These are phyloP conservation scores for Formica aserva DNA, from an alignment of 2,888 invertebrate genomes.

Conservation along the genomic window DNA sequence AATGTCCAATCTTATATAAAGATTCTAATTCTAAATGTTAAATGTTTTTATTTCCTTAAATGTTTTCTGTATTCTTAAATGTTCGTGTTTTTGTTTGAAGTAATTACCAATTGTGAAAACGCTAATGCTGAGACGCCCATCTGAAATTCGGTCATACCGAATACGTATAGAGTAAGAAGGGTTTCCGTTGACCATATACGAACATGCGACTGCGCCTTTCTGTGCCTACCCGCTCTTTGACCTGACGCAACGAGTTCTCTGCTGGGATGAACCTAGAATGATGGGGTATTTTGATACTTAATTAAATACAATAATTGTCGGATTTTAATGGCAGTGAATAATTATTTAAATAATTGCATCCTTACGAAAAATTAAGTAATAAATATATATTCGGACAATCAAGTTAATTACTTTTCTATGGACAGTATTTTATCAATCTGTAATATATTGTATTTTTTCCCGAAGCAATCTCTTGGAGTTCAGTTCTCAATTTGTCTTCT, in stretches of 20 bases:
- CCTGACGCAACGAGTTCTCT: slow-evolving; percentile 96
- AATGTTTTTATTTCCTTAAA: no score
- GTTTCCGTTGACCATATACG: slow-evolving; percentile 97
- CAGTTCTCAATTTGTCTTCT: background rate
- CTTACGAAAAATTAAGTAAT: background rate
- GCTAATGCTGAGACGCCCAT: slow-evolving; percentile 95
- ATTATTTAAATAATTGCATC: background rate
- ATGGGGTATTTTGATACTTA: background rate
- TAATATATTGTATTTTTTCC: background rate
- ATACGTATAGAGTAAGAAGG: slow-evolving; percentile 94
- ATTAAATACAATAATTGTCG: background rate
- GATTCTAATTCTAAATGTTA: no score
- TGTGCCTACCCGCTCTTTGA: slow-evolving; percentile 93
- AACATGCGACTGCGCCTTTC: slow-evolving; percentile 95
- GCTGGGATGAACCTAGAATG: slow-evolving; percentile 91
- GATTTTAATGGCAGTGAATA: background rate
- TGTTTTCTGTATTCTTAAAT: background rate
- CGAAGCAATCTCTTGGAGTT: background rate
- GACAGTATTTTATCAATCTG: background rate
- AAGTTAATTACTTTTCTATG: background rate
- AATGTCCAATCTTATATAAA: no score
- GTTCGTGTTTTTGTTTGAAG: background rate
- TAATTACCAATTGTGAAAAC: slow-evolving; percentile 93
- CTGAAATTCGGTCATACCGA: slow-evolving; percentile 96
- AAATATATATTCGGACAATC: background rate